A percentile compares a stretch with the other conserved stretches of the same genome.
These are phyloP conservation scores for Cossypha heuglini DNA, from an alignment of 2,797 vertebrate species.

Conservation along the genomic window DNA sequence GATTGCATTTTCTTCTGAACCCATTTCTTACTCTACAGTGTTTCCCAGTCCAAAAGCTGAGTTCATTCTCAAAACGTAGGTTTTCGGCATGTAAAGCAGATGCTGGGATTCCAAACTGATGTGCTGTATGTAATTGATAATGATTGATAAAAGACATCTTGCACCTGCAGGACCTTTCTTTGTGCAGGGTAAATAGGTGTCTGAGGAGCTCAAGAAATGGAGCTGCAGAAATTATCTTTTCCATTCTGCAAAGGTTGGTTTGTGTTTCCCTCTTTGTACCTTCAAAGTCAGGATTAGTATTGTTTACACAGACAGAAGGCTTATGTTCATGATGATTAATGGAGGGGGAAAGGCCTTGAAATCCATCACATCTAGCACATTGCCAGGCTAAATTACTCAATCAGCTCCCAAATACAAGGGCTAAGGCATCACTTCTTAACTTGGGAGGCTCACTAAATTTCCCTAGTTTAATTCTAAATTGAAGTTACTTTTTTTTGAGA, in stretches of 20 bases:
- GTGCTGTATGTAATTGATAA: conserved; percentile 80
- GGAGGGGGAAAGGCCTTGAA: conserved; percentile 14
- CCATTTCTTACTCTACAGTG: rapidly evolving
- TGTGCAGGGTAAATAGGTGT: conserved; percentile 54
- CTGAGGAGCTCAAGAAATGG: conserved; percentile 9
- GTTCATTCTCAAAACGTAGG: neutral
- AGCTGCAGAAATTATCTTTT: conserved; percentile 31
- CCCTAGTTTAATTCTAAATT: neutral
- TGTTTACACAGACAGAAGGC: conserved; percentile 51
- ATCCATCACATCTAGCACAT: conserved; percentile 22
- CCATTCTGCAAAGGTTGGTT: conserved; percentile 2
- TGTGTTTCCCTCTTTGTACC: conserved; percentile 45
- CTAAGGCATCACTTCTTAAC: neutral
- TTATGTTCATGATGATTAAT: conserved; percentile 40
- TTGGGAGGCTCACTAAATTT: neutral
- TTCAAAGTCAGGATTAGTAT: conserved; percentile 64
- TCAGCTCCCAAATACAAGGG: neutral
- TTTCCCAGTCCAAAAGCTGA: neutral
- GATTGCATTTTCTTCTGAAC: neutral
- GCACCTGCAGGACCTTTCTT: conserved; percentile 83
- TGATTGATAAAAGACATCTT: conserved; percentile 83
- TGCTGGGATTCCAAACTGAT: conserved; percentile 75
- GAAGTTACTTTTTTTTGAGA: neutral
- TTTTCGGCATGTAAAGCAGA: conserved; percentile 28
- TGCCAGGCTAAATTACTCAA: conserved; percentile 19